Evolutionary conservation across 2,888 invertebrate genomes (phyloP), one percentile per base, ranked within the genome.

Genomic region (Notodonta ziczac): DNA sequence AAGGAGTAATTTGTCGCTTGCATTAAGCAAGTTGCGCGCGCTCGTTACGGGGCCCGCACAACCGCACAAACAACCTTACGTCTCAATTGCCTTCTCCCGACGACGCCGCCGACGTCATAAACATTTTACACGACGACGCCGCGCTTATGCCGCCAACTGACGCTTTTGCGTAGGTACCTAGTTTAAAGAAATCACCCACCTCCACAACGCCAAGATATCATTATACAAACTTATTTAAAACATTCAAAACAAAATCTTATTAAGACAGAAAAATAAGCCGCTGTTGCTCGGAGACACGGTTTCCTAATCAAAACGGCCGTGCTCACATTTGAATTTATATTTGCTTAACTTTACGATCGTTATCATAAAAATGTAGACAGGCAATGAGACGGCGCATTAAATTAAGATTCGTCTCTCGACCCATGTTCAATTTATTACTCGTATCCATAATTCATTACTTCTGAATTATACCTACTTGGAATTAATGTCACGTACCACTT

Each of bases 381-480:
- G 58, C 48, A 64, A 65, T 62, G 60, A 70, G 72, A 72, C 67
- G 60, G 59, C 61, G 58, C 58, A 60, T 67, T 65, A 66, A 74
- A 83, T 83, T 84, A 83, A 67, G 66, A 85, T 82, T 83, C 83
- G 65, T 75, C 72, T 66, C 80, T 76, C 78, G 80, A 81, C 71
- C 63, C 70, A 60, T 81, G 78, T 82, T 81, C 76, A 80, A 84
- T 87, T 86, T 86, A 87, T 85, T 81, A 76, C 78, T 80, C 77
- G 70, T 77, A 83, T 83, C 77, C 70, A 80, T 87, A 82, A 87
- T 86, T 84, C 84, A 88, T 83, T 77, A 77, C 71, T 61, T 74
- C 68, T 70, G 70, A 69, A 69, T 81, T 70, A 77, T 73, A 78
- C 35, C 35, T 35, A 35, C 75, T 84, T 82, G 60, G 76, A 73